Evolutionary conservation across 1,140 invertebrate genomes (phyloP), one percentile per base, ranked within the genome.

Genomic region (Harlomillsia oculata): DNA sequence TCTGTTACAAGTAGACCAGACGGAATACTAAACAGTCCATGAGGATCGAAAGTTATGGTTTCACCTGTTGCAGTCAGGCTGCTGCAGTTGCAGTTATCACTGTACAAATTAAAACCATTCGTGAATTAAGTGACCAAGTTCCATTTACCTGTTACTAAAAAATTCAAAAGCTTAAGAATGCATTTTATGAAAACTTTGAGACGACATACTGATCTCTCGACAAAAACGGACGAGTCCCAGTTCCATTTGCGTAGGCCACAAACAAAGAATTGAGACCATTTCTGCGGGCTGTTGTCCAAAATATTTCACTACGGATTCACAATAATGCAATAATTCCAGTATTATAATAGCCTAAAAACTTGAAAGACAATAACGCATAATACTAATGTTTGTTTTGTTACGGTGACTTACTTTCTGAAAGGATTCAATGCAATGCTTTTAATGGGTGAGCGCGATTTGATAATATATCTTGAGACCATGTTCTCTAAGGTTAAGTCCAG

Each of bases 351-450:
- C 8, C 8, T 23, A 43, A 20, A 9, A 13, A 51, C 5, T 39
- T 26, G 14, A 13, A 11, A 3, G 11, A 44, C 41, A 36, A 18
- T 23, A 23, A 18, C 20, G 25, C 44, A n/a, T n/a, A n/a, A n/a
- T 25, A 46, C 30, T 37, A 4, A 11, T 23, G 25, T 25, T 1
- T 28, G 6, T 18, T 11, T 8, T 43, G 18, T 43, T 9, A 56
- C 3, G 18, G 28, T 46, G 4, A 36, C 21, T 18, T 30, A 65
- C 82, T 79, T 78, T 26, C 76, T 76, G 59, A 82, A 78, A 1
- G 88, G 88, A 44, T 85, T 78, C 0, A 87, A 73, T 66, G 84
- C 77, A 2, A 92, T 70, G 50, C 65, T 16, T 34, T 53, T 59
- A 4, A 64, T 53, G n/a, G 56, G 66, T 78, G 80, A 6, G 88